Evolutionary conservation across 2,888 invertebrate genomes (phyloP).

Genomic region (Nemotelus nigrinus): DNA sequence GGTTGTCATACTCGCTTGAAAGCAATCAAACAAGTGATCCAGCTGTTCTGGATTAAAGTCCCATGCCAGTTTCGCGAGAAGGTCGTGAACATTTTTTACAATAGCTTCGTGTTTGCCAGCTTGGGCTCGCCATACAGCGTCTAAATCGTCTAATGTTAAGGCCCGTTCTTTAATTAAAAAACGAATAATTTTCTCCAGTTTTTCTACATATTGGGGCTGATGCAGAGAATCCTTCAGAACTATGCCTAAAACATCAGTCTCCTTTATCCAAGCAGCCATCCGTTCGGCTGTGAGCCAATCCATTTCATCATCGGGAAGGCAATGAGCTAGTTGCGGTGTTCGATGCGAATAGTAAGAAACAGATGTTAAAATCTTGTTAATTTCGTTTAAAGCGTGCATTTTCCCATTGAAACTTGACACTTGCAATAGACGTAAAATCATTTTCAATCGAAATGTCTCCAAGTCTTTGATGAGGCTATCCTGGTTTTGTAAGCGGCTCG

Average conservation of each 20-base stretch:
- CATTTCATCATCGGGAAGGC: slow-evolving; percentile 79
- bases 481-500: slow-evolving; percentile 83
- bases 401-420: slow-evolving; percentile 98
- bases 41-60: slow-evolving; percentile 97
- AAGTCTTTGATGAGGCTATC: slow-evolving; percentile 79
- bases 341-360: slow-evolving; percentile 89
- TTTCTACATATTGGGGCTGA: slow-evolving; percentile 97
- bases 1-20: slow-evolving; percentile 92
- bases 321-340: slow-evolving; percentile 71
- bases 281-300: slow-evolving; percentile 94
- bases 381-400: slow-evolving; percentile 98
- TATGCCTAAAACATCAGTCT: slow-evolving; percentile 94
- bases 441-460: slow-evolving; percentile 95
- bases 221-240: slow-evolving; percentile 95
- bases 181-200: slow-evolving; percentile 95
- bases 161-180: slow-evolving; percentile 96
- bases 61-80: slow-evolving; percentile 96
- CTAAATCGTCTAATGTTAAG: slow-evolving; percentile 88
- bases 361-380: slow-evolving; percentile 93
- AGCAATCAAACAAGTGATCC: slow-evolving; percentile 96
- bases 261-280: slow-evolving; percentile 97
- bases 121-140: slow-evolving; percentile 97
- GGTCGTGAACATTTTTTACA: slow-evolving; percentile 96
- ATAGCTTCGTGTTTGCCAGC: slow-evolving; percentile 98
- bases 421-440: slow-evolving; percentile 92